Evolutionary conservation across 1,140 invertebrate species (phyloP).

Genomic region (Drosophila chauvacae): DNA sequence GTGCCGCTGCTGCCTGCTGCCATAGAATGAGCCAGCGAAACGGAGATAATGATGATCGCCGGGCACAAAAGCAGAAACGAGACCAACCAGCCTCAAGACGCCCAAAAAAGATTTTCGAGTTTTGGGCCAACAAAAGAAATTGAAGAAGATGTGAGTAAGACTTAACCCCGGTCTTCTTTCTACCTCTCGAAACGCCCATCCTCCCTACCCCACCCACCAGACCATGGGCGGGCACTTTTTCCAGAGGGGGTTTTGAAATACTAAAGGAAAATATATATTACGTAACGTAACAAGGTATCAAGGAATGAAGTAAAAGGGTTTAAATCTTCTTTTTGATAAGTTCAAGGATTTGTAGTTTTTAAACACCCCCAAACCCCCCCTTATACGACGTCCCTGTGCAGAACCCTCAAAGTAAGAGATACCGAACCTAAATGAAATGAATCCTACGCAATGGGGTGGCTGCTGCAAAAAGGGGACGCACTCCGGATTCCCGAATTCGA

Average conservation of each 20-base stretch:
- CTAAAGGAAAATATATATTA: not conserved
- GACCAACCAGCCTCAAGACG: slow-evolving; percentile 60
- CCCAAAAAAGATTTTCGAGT: slow-evolving; percentile 56
- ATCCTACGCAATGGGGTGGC: slow-evolving; percentile 82
- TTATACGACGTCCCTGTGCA: not conserved
- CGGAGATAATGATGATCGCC: slow-evolving; percentile 78
- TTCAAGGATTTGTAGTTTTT: not conserved
- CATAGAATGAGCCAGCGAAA: slow-evolving; percentile 82
- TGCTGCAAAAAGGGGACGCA: slow-evolving; percentile 64
- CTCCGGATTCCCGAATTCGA: slow-evolving; percentile 25
- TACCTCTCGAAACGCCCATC: slow-evolving; percentile 4
- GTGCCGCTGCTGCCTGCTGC: slow-evolving; percentile 45
- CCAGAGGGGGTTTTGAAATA: not conserved
- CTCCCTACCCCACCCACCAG: slow-evolving; percentile 27
- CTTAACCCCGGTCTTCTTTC: slow-evolving; percentile 11
- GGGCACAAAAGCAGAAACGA: slow-evolving; percentile 62
- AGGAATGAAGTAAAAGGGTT: no score
- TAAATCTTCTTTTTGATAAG: not conserved
- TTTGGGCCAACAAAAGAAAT: slow-evolving; percentile 61
- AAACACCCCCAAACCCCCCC: not conserved
- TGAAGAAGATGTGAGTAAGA: slow-evolving; percentile 39
- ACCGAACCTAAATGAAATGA: slow-evolving; percentile 58
- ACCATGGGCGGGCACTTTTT: not conserved
- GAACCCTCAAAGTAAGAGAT: slow-evolving; percentile 56
- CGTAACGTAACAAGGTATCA: not conserved